Base-by-base conservation (phyloP, 53 echinoderm and acorn worm genomes). In the Luidia sarsii region DNA sequence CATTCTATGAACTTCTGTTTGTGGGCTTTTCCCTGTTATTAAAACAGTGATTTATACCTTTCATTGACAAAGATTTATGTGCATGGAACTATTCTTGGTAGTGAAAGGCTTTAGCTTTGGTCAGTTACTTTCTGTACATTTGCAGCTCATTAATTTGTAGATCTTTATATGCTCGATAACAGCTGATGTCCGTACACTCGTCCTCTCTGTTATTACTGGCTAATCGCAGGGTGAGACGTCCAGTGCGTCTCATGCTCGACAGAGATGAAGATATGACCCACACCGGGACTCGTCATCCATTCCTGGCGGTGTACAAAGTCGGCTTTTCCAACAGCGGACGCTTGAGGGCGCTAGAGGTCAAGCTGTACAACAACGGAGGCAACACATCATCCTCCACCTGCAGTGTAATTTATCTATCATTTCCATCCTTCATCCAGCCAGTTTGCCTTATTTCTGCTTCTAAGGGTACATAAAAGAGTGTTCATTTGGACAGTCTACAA, bases 241-340 rank as follows among this genome's bases (percentile, higher is more conserved):
- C 86, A 8, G 86, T 86, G 15, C 67, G 86, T 3, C 18, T 71
- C 13, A 68, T 86, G 50, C 57, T 86, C 7, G 86, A 86, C 14
- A 67, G 86, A 7, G 56, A 80, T 27, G 86, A 86, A 8, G 86
- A 86, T 60, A 86, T 86, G 80, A 30, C 19, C 5, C 57, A 10
- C 20, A 80, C 80, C 2, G 86, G 86, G 21, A 86, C 59, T 20
- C 65, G 86, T 6, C 68, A 80, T 24, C 65, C 80, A 7, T 68
- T 57, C 57, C 45, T 70, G 29, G 80, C 29, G 21, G 68, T 59
- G 35, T 86, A 86, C 64, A 80, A 70, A 46, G 86, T 50, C 4
- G 86, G 86, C 6, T 80, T 80, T 39, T 80, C 69, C 32, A 68
- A 54, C 33, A 32, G 59, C 27, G 86, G 86, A 10, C 54, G 48